These are phyloP conservation scores for Pterostichus madidus DNA, from an alignment of 2,888 invertebrate species.

Conservation along the genomic window DNA sequence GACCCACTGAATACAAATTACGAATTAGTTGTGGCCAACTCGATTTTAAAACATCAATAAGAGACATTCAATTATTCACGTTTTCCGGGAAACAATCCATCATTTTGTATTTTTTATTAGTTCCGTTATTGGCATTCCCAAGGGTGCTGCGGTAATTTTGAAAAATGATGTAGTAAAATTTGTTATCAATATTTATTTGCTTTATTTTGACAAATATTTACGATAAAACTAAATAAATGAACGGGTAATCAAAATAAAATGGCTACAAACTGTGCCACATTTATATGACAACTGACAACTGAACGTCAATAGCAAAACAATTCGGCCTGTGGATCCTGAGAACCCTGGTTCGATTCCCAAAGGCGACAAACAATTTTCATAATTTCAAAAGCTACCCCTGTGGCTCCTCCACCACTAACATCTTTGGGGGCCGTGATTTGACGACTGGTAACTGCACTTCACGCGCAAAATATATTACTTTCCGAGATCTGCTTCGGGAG, in stretches of 20 bases:
- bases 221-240: conserved; percentile 13
- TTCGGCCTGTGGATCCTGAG: too few species aligned
- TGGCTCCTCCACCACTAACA: too few species aligned
- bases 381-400: too few species aligned
- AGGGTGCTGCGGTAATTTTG: not conserved
- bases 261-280: too few species aligned
- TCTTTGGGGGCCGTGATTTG: too few species aligned
- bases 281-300: too few species aligned
- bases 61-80: conserved; percentile 31
- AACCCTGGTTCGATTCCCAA: too few species aligned
- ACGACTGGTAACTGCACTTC: too few species aligned
- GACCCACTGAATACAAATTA: conserved; percentile 28
- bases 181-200: conserved; percentile 35
- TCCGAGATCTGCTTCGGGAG: too few species aligned
- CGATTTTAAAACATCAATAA: conserved; percentile 37
- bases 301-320: too few species aligned
- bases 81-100: conserved; percentile 4
- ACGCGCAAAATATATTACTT: too few species aligned
- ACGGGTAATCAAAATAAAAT: not conserved
- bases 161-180: not conserved
- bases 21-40: conserved; percentile 22
- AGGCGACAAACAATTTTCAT: too few species aligned
- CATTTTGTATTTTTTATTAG: not conserved
- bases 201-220: conserved; percentile 36
- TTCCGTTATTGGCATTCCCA: not conserved